A percentile compares a stretch with the other conserved stretches of the same genome.
Evolutionary conservation across 2,888 invertebrate genomes (phyloP).

Genomic region (Synergus gifuensis): DNA sequence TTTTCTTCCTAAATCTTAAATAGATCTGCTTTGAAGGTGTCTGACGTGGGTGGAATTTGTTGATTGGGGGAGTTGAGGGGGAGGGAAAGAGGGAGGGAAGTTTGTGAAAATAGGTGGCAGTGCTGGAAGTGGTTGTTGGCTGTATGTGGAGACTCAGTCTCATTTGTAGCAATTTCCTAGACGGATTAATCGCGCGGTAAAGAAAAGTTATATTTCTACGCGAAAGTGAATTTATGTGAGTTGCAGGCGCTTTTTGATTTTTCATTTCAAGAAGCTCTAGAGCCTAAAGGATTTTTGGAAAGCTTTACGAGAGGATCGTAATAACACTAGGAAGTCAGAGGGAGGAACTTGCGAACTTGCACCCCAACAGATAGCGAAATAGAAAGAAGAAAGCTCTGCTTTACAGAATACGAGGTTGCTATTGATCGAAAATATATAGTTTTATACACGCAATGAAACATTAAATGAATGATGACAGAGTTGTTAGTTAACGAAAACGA

Average conservation of each 20-base stretch:
- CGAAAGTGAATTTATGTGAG: not conserved
- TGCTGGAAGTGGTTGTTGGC: not conserved
- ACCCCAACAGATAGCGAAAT: constrained; percentile 36
- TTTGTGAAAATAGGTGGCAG: constrained; percentile 9
- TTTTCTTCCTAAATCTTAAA: constrained; percentile 20
- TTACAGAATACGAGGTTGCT: not conserved
- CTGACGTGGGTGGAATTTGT: constrained; percentile 19
- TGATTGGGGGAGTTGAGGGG: not conserved
- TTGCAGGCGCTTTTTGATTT: not conserved
- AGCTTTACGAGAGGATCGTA: not conserved
- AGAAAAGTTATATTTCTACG: not conserved
- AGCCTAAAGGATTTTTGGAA: not conserved
- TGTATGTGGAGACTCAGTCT: constrained; percentile 18
- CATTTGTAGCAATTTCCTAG: constrained; percentile 8
- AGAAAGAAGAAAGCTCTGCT: not conserved
- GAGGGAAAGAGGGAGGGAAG: not conserved
- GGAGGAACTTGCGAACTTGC: constrained; percentile 1
- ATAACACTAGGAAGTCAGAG: not conserved
- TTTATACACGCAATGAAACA: constrained; percentile 24
- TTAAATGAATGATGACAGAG: constrained; percentile 7
- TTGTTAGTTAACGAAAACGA: not conserved
- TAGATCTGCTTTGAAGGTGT: constrained; percentile 20
- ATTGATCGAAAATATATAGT: constrained; percentile 15
- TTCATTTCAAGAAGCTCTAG: not conserved
- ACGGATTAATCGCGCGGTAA: constrained; percentile 2